These are phyloP conservation scores for Xylota segnis DNA, from an alignment of 2,888 invertebrate species.

Conservation along the genomic window DNA sequence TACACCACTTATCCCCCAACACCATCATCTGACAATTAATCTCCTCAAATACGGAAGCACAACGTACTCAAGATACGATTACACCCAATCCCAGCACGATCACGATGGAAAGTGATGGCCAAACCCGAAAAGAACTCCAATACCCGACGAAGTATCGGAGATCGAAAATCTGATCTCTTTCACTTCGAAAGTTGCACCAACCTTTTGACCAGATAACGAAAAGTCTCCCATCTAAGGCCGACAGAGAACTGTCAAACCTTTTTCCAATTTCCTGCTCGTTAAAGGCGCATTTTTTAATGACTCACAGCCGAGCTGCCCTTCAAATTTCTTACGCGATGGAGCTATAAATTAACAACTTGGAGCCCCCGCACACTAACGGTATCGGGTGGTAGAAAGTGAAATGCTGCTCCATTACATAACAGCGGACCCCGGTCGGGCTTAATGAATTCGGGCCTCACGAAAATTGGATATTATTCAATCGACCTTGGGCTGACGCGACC, in stretches of 20 bases:
- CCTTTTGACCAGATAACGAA: slow-evolving; percentile 32
- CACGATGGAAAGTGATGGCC: slow-evolving; percentile 10
- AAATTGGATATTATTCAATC: slow-evolving; percentile 56
- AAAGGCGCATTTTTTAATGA: slow-evolving; percentile 17
- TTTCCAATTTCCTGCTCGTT: slow-evolving; percentile 16
- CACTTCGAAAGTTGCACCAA: slow-evolving; percentile 19
- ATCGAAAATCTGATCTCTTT: slow-evolving; percentile 17
- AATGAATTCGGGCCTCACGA: slow-evolving; percentile 45
- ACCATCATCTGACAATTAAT: background rate
- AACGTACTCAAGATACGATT: background rate
- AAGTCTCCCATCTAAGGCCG: slow-evolving; percentile 1
- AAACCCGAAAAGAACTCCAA: background rate
- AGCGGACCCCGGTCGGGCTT: slow-evolving; percentile 10
- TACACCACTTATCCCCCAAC: slow-evolving; percentile 2
- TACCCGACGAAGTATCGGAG: background rate
- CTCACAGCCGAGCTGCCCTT: slow-evolving; percentile 85
- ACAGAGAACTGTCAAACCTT: background rate
- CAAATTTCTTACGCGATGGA: slow-evolving; percentile 5
- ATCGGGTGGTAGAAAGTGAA: slow-evolving; percentile 69
- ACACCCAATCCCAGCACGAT: background rate
- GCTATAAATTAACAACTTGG: slow-evolving; percentile 8
- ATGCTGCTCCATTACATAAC: slow-evolving; percentile 51
- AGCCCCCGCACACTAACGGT: slow-evolving; percentile 32
- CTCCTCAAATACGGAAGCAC: slow-evolving; percentile 11
- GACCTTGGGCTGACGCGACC: slow-evolving; percentile 66